These are phyloP conservation scores for Platyscapa corneri DNA, from an alignment of 1,140 invertebrate genomes.

Conservation along the genomic window DNA sequence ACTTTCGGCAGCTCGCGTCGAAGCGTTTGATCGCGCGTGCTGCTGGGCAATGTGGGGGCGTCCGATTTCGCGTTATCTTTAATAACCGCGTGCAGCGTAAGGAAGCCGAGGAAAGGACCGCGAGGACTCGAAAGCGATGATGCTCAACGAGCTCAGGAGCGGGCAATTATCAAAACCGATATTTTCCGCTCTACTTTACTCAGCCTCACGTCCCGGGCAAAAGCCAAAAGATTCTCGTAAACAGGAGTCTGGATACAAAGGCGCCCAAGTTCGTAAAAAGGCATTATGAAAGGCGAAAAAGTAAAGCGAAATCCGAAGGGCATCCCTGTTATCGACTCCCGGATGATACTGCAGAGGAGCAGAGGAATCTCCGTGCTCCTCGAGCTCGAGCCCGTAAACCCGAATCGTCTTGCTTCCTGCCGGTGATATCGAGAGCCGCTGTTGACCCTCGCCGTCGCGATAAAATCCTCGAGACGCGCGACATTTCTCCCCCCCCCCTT, in stretches of 20 bases:
- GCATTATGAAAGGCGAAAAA: background rate
- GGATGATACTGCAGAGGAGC: background rate
- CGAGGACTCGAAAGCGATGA: background rate
- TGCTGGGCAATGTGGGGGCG: no score
- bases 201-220: background rate
- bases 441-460: background rate
- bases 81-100: no score
- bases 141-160: background rate
- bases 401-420: conserved; percentile 25
- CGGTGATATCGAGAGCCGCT: conserved; percentile 23
- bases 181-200: background rate
- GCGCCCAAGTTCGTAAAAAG: background rate
- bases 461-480: background rate
- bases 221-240: background rate
- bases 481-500: background rate
- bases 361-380: no score
- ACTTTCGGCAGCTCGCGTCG: no score
- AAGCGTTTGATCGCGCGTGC: no score
- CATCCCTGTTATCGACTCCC: background rate
- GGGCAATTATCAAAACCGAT: background rate
- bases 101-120: background rate
- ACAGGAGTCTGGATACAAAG: background rate
- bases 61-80: no score
- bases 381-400: conserved; percentile 27
- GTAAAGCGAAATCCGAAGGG: background rate